Conservation (phyloP, 2,888 invertebrate genomes). For the Pseudanteris insignis region DNA sequence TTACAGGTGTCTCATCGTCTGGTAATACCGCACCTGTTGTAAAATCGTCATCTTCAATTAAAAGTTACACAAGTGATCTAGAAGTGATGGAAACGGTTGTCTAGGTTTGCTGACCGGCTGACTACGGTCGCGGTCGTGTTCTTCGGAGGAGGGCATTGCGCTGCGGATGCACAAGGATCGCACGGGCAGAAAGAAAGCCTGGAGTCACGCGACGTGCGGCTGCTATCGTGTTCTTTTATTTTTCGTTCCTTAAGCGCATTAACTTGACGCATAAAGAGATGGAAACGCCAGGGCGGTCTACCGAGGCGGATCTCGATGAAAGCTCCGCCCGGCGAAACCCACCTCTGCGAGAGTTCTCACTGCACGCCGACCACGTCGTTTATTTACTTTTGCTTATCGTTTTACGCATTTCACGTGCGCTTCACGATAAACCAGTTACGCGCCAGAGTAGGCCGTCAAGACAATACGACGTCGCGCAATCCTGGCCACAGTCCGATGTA, state of each 20-base stretch:
- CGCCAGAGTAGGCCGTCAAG: slow-evolving; percentile 23
- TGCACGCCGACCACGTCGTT: slow-evolving; percentile 38
- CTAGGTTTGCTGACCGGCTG: not conserved
- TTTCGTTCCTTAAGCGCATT: slow-evolving; percentile 42
- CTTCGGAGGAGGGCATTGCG: slow-evolving; percentile 23
- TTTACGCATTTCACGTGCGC: slow-evolving; percentile 41
- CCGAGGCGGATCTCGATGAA: slow-evolving; percentile 60
- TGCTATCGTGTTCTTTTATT: slow-evolving; percentile 30
- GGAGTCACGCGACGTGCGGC: slow-evolving; percentile 43
- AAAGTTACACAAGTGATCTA: slow-evolving; percentile 1
- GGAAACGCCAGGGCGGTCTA: slow-evolving; percentile 57
- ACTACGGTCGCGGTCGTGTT: slow-evolving; percentile 13
- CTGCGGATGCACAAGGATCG: slow-evolving; percentile 14
- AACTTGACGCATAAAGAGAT: slow-evolving; percentile 45
- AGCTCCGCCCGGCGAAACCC: slow-evolving; percentile 59
- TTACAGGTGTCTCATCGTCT: slow-evolving; percentile 1
- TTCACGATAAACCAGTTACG: slow-evolving; percentile 41
- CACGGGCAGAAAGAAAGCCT: slow-evolving; percentile 30
- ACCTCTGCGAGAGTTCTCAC: slow-evolving; percentile 43
- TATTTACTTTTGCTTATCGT: slow-evolving; percentile 46
- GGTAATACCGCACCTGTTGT: not conserved
- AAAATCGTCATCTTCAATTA: slow-evolving; percentile 2
- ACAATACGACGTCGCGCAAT: slow-evolving; percentile 17
- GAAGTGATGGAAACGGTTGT: slow-evolving; percentile 1
- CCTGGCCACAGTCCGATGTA: slow-evolving; percentile 1